A percentile compares a stretch with the other conserved stretches of the same genome.
phyloP scores from a whole-genome alignment of 2,797 vertebrate species.

The Anomalospiza imberbis region DNA sequence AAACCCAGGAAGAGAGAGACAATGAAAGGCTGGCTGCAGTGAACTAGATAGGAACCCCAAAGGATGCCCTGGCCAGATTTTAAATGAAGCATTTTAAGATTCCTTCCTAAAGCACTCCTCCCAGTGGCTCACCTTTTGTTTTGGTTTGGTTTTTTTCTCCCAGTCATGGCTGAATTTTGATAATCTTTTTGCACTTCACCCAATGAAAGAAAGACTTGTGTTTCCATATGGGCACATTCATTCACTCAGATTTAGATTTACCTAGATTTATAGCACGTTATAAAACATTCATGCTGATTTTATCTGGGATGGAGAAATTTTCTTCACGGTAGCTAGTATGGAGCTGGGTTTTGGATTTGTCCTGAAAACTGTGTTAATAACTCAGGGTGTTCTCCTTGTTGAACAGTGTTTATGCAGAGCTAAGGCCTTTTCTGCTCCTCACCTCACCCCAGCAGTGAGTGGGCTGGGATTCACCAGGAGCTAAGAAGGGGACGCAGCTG shows the following conservation, averaged over 20 bases:
- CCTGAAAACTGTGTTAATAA: background rate
- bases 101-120: background rate
- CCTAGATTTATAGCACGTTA: background rate
- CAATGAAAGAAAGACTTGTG: background rate
- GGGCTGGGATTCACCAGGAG: background rate
- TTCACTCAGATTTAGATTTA: background rate
- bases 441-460: accelerated
- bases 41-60: background rate
- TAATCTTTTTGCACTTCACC: background rate
- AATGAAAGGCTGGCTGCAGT: background rate
- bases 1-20: background rate
- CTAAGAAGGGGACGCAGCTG: background rate
- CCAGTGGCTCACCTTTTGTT: background rate
- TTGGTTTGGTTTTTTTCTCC: background rate
- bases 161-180: background rate
- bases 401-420: background rate
- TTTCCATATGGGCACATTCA: background rate
- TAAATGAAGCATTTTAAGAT: background rate
- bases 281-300: background rate
- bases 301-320: background rate
- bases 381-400: background rate
- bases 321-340: background rate
- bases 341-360: background rate
- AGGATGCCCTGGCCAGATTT: background rate
- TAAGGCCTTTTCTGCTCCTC: background rate